These are phyloP conservation scores for Sigmodon hispidus DNA, from an alignment of 2,113 vertebrate species.

Conservation along the genomic window DNA sequence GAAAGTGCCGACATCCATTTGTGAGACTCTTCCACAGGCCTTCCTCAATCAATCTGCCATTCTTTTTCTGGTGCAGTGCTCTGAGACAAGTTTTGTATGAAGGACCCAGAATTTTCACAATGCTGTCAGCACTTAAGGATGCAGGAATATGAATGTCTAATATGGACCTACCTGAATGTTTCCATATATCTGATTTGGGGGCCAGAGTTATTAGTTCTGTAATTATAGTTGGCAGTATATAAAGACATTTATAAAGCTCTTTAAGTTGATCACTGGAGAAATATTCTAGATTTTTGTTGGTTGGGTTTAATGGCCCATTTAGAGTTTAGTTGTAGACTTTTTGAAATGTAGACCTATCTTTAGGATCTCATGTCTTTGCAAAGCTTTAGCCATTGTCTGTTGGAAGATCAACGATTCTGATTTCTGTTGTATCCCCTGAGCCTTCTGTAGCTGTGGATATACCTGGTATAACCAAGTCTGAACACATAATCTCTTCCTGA, in stretches of 20 bases:
- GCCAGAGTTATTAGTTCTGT: not conserved
- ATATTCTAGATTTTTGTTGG: not conserved
- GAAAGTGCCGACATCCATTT: not conserved
- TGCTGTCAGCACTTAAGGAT: not conserved
- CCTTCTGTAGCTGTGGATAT: not conserved
- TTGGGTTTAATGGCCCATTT: not conserved
- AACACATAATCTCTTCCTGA: not conserved
- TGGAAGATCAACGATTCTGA: not conserved
- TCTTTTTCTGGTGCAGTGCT: not conserved
- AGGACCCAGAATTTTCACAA: not conserved
- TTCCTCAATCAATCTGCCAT: not conserved
- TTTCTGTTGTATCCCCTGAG: not conserved
- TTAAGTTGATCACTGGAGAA: not conserved
- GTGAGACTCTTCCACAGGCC: not conserved
- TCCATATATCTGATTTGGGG: not conserved
- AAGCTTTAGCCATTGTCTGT: not conserved
- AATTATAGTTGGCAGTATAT: not conserved
- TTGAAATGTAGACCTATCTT: not conserved
- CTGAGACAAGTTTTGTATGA: not conserved
- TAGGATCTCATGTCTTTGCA: not conserved
- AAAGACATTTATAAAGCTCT: not conserved
- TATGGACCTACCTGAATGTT: not conserved
- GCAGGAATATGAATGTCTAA: not conserved
- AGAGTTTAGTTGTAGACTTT: not conserved
- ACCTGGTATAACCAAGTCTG: not conserved